These are phyloP conservation scores for Temnothorax nylanderi DNA, from an alignment of 1,140 invertebrate species.

Conservation along the genomic window DNA sequence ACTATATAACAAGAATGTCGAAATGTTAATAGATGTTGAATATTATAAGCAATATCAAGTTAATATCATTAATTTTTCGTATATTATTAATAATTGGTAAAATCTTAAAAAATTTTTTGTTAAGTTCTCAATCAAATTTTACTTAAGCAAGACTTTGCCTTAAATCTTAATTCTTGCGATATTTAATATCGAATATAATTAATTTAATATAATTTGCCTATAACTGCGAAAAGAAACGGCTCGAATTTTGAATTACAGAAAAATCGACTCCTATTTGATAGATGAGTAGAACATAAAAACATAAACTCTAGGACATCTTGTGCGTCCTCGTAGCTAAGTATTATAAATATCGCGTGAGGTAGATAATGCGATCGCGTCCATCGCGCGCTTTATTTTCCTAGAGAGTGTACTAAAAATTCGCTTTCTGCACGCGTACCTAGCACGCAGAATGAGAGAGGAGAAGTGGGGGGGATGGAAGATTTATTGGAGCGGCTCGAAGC, in stretches of 20 bases:
- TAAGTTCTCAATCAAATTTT: not conserved
- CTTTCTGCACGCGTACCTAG: slow-evolving; percentile 41
- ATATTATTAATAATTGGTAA: slow-evolving; percentile 12
- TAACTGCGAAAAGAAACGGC: not conserved
- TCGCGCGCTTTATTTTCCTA: slow-evolving; percentile 60
- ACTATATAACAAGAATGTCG: not conserved
- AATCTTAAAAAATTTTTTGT: not conserved
- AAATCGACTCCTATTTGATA: not conserved
- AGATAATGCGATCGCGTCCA: slow-evolving; percentile 30
- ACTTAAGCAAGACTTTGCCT: not conserved
- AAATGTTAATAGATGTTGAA: not conserved
- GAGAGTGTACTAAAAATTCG: slow-evolving; percentile 58
- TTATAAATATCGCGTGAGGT: slow-evolving; percentile 58
- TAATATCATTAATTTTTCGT: not conserved
- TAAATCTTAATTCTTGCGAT: not conserved
- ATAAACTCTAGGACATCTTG: not conserved
- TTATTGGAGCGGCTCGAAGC: slow-evolving; percentile 55
- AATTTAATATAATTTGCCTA: too few relatives aligned
- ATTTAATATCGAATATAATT: not conserved
- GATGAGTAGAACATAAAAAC: not conserved
- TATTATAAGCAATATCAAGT: not conserved
- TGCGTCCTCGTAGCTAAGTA: not conserved
- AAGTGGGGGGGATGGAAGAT: slow-evolving; percentile 37
- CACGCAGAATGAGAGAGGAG: slow-evolving; percentile 19
- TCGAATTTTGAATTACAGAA: not conserved